Base-by-base conservation (phyloP, 2,888 invertebrate genomes). In the Lagria hirta region DNA sequence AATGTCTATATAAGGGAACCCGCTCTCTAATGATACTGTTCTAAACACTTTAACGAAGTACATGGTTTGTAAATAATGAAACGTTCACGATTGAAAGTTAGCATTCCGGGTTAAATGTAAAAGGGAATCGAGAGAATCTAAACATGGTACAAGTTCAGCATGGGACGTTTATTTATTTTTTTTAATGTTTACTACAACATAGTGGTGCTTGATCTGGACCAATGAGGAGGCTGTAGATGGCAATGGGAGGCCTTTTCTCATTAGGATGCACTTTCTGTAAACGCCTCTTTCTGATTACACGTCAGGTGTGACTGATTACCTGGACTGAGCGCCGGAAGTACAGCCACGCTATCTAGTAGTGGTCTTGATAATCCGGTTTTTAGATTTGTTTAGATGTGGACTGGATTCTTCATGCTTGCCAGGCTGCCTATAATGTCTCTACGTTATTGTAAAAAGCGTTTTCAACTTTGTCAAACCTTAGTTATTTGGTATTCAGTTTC, bases 251-350 rank as follows among this genome's bases (percentile, higher is more conserved):
- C 59, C 58, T 64, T 60, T 58, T 65, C 63, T 71, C 69, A 70
- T 70, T 69, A 69, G 60, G 64, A 67, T 67, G 65, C 66, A 55
- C 60, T 61, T 43, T 61, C 44, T 46, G 62, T 61, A 57, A 62
- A 64, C 72, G 70, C 72, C 72, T 68, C 63, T 71, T 70, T 63
- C 62, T 70, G 72, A 72, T 72, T 68, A 68, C 65, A 60, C 63
- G 70, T 71, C 71, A 71, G 68, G 66, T 67, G 68, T 71, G 71
- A 72, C 58, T 69, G 71, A 72, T 72, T 65, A 67, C 67, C 67
- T 65, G 64, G 67, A 55, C 60, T 27, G 47, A 58, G 64, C 66
- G 66, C 69, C 70, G 70, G 69, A 69, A 69, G 67, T 69, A 60
- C 59, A 52, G 47, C n/a, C n/a, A n/a, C 47, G 51, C 54, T 58